Evolutionary conservation across 1,140 invertebrate genomes (phyloP).

Genomic region (Bombus affinis): DNA sequence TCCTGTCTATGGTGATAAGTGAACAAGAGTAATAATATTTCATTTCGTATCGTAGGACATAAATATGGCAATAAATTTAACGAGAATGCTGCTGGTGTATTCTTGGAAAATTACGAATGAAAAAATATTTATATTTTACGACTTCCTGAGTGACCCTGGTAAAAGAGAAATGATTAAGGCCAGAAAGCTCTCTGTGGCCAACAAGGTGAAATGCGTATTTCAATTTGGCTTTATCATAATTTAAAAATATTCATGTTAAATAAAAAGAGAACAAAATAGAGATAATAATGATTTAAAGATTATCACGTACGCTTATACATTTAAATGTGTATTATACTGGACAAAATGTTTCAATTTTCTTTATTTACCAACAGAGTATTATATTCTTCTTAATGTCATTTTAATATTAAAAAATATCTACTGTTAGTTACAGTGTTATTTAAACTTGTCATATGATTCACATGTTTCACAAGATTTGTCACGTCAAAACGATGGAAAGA

Average conservation of each 20-base stretch:
- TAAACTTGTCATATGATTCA: too few species aligned
- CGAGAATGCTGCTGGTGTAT: background rate
- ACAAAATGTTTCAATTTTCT: background rate
- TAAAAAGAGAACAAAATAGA: background rate
- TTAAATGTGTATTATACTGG: background rate
- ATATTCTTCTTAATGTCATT: background rate
- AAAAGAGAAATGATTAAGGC: background rate
- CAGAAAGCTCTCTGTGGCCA: background rate
- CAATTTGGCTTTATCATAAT: background rate
- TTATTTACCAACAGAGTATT: background rate
- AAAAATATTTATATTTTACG: conserved; percentile 22
- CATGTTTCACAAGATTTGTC: too few species aligned
- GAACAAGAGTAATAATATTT: background rate
- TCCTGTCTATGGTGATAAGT: background rate
- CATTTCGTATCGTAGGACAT: background rate
- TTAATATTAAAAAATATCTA: background rate
- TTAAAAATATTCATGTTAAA: background rate
- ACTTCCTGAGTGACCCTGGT: background rate
- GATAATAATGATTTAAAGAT: background rate
- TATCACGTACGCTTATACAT: background rate
- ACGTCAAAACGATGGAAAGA: too few species aligned
- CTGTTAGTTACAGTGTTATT: too few species aligned
- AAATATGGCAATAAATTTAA: conserved; percentile 12
- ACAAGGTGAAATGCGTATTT: background rate
- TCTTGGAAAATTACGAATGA: background rate